Conservation (phyloP, 2,888 invertebrate species). For the Cerastis rubricosa region DNA sequence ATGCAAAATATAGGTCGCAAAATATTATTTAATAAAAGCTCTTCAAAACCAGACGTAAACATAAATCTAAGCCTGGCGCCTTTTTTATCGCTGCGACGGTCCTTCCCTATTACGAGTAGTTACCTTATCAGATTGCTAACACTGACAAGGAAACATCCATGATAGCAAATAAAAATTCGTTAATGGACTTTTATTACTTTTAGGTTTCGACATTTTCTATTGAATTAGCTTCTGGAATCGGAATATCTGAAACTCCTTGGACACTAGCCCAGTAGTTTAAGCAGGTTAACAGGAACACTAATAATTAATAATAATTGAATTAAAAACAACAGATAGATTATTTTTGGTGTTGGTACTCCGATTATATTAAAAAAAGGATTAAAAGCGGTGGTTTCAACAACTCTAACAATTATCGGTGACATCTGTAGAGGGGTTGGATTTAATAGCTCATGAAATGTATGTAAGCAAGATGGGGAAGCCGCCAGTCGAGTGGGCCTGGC, state of each 20-base stretch:
- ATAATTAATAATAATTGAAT: no score
- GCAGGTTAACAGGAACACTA: neutral
- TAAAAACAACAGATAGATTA: neutral
- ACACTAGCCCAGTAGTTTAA: neutral
- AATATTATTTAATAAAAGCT: conserved; percentile 1
- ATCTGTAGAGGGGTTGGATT: conserved; percentile 82
- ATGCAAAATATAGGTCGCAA: neutral
- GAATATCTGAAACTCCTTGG: neutral
- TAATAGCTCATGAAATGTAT: conserved; percentile 91
- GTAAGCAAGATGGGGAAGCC: conserved; percentile 85
- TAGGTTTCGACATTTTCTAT: neutral
- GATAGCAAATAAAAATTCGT: conserved; percentile 19
- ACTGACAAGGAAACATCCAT: conserved; percentile 2
- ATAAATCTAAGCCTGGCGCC: neutral
- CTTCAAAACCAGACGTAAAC: neutral
- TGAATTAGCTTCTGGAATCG: neutral
- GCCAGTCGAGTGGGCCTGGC: conserved; percentile 82
- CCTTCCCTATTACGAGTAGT: conserved; percentile 3
- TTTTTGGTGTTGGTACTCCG: neutral
- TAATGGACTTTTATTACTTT: neutral
- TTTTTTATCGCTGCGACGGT: conserved; percentile 7
- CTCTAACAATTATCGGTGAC: conserved; percentile 72
- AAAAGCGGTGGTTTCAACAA: conserved; percentile 56
- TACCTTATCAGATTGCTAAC: conserved; percentile 22
- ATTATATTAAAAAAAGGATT: neutral